These are phyloP conservation scores for Zeus faber DNA, from an alignment of 2,113 vertebrate species.

Conservation along the genomic window DNA sequence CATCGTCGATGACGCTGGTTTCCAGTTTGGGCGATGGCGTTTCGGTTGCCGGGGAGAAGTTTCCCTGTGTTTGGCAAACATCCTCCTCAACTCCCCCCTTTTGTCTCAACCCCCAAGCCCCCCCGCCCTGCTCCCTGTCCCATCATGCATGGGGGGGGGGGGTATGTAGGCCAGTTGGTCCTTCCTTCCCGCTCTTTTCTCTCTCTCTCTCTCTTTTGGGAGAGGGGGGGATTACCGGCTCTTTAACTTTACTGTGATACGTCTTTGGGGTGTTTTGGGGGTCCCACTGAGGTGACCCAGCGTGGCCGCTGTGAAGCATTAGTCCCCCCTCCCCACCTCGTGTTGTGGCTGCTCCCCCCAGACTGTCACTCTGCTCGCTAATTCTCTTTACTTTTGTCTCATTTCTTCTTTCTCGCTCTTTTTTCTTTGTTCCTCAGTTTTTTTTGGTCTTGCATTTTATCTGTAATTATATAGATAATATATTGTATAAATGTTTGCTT, in stretches of 20 bases:
- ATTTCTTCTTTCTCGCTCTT: slow-evolving; percentile 18
- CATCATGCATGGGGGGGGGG: no score
- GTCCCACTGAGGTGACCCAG: slow-evolving; percentile 75
- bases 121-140: no score
- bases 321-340: no score
- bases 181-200: not conserved
- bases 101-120: no score
- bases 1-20: no score
- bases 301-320: slow-evolving; percentile 66
- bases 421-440: not conserved
- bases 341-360: slow-evolving; percentile 56
- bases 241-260: slow-evolving; percentile 82
- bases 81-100: not conserved
- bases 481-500: no score
- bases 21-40: no score
- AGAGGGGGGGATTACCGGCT: slow-evolving; percentile 85
- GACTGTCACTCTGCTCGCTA: slow-evolving; percentile 38
- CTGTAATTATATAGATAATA: no score
- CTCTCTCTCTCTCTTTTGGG: slow-evolving; percentile 68
- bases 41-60: not conserved
- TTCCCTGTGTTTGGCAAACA: slow-evolving; percentile 10
- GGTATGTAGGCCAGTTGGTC: slow-evolving; percentile 38
- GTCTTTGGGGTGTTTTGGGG: slow-evolving; percentile 70
- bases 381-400: slow-evolving; percentile 59
- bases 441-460: not conserved